phyloP scores from a whole-genome alignment of 2,113 vertebrate species.

The Ctenodactylus gundi region DNA sequence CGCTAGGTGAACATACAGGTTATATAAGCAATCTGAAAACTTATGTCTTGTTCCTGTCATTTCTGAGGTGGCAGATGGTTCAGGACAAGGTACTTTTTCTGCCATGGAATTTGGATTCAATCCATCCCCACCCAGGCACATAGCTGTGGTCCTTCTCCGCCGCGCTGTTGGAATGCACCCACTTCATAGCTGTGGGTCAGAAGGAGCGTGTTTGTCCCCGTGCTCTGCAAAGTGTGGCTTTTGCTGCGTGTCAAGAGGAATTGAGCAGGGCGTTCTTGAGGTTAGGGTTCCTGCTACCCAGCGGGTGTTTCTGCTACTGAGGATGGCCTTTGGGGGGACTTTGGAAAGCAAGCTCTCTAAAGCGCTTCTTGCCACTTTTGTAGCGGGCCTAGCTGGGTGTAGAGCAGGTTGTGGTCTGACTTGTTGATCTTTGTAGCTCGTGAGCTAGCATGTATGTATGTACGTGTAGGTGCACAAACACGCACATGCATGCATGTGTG shows the following conservation, averaged over 20 bases:
- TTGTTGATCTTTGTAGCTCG: background rate
- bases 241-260: background rate
- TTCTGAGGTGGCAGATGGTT: conserved; percentile 79
- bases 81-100: conserved; percentile 66
- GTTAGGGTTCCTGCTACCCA: background rate
- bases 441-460: background rate
- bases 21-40: conserved; percentile 74
- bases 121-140: conserved; percentile 55
- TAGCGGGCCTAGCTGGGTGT: background rate
- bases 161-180: conserved; percentile 28
- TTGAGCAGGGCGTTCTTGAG: background rate
- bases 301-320: background rate
- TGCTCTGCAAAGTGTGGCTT: background rate
- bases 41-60: conserved; percentile 69
- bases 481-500: background rate
- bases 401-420: background rate
- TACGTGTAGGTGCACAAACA: rapidly evolving
- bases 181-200: background rate
- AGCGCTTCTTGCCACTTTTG: background rate
- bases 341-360: background rate
- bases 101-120: conserved; percentile 66
- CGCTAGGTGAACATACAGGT: conserved; percentile 34
- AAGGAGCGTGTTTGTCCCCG: background rate
- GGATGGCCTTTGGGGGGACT: background rate
- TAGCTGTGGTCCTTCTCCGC: conserved; percentile 68